These are phyloP conservation scores for Scolanthus callimorphus DNA, from an alignment of 92 coral and sea anemone genomes.

Conservation along the genomic window DNA sequence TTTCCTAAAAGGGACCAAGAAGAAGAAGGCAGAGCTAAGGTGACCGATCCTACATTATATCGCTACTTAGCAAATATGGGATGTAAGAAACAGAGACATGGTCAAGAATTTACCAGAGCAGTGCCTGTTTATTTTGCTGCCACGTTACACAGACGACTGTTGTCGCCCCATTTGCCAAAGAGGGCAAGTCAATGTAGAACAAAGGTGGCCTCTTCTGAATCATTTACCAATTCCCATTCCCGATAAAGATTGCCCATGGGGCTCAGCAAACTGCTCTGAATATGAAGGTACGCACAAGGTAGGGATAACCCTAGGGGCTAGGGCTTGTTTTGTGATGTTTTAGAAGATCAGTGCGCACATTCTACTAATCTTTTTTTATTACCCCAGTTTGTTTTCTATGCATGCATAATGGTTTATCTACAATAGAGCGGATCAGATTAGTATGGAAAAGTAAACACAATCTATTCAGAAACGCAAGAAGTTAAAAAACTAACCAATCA, in stretches of 20 bases:
- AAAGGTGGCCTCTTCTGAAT: slow-evolving; percentile 16
- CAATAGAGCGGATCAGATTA: no score
- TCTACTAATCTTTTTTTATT: no score
- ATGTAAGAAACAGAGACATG: slow-evolving; percentile 29
- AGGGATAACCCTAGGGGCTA: no score
- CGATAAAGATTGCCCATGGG: slow-evolving; percentile 26
- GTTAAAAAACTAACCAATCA: no score
- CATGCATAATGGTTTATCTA: no score
- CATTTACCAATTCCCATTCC: slow-evolving; percentile 24
- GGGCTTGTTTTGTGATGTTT: no score
- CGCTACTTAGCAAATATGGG: slow-evolving; percentile 52
- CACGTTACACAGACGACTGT: slow-evolving; percentile 19
- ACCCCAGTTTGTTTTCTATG: no score
- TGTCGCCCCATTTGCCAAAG: slow-evolving; percentile 26
- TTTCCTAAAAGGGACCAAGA: slow-evolving; percentile 40
- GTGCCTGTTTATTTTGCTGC: slow-evolving; percentile 23
- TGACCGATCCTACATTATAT: slow-evolving; percentile 21
- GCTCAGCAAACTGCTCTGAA: slow-evolving; percentile 27
- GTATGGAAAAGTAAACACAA: no score
- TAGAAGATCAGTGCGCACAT: no score
- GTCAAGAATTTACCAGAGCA: slow-evolving; percentile 23
- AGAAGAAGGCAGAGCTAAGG: slow-evolving; percentile 31
- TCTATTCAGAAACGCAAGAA: no score
- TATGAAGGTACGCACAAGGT: no score
- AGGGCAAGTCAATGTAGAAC: slow-evolving; percentile 16